Evolutionary conservation across 2,888 invertebrate species (phyloP), one percentile per base, ranked within the genome.

Genomic region (Caenorhabditis sinica): DNA sequence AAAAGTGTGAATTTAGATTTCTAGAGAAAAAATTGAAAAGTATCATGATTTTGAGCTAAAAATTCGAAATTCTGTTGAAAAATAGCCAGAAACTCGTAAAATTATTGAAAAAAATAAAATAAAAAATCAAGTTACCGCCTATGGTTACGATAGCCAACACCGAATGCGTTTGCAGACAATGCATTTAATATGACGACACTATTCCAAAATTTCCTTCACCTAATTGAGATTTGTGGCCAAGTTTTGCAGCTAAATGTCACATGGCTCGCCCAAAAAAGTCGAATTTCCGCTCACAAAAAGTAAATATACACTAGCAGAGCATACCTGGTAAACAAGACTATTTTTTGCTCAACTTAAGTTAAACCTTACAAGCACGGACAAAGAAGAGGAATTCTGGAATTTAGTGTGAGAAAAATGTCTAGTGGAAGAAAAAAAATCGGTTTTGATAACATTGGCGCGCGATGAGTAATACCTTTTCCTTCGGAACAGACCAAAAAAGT

Each of bases 391-490:
- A n/a, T 40, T 43, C 60, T 8, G 53, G 36, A 53, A 51, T 28
- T 43, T 56, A 60, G 23, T 23, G 49, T 28, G n/a, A 69, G 49
- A 72, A 72, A 53, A 58, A 28, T n/a, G 25, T 28, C 40, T 40
- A 56, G 36, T 11, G 25, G 33, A 49, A 51, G 36, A 20, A 23
- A 69, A 58, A 65, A 69, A 79, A 63, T 23, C 20, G 63, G 43
- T 60, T 66, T 13, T 51, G 40, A 53, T 33, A 49, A 56, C 20
- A 49, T 20, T 20, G 20, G 6, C 49, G 45, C 20, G n/a, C 53
- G 72, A 73, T 81, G 80, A 81, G 66, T 73, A 81, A 81, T 66
- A 25, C 23, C 33, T 2, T 20, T 36, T 36, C 9, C n/a, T 36
- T 36, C 15, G 9, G 69, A 69, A 69, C 56, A 36, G 75, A 23